These are phyloP conservation scores for Heliconius cydno DNA, from an alignment of 2,888 invertebrate genomes.

Conservation along the genomic window DNA sequence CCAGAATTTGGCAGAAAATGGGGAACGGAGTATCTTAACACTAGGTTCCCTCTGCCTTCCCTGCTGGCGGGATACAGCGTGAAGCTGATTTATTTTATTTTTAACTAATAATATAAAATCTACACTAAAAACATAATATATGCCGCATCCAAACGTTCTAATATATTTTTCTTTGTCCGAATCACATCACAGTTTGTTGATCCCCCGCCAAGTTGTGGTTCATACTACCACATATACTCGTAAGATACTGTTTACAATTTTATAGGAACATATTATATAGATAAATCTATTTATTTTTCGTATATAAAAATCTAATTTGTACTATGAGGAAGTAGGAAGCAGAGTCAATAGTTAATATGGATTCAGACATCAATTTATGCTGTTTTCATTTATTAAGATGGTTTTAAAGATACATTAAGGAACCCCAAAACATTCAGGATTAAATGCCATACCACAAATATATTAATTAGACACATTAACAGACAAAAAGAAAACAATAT, in stretches of 20 bases:
- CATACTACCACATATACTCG: background rate
- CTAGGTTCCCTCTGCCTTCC: too few relatives aligned
- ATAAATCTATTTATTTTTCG: background rate
- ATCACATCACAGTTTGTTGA: slow-evolving; percentile 24
- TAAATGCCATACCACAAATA: background rate
- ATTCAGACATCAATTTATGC: too few relatives aligned
- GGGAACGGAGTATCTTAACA: too few relatives aligned
- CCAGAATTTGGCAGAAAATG: too few relatives aligned
- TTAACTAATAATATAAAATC: background rate
- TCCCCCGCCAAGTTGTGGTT: background rate
- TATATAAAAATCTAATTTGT: too few relatives aligned
- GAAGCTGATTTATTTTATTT: too few relatives aligned
- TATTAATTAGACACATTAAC: background rate
- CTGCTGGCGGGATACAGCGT: too few relatives aligned
- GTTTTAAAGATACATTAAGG: too few relatives aligned
- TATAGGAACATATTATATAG: background rate
- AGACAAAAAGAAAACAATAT: background rate
- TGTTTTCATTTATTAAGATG: too few relatives aligned
- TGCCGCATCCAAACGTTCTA: background rate
- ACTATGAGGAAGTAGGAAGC: too few relatives aligned
- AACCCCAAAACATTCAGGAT: background rate
- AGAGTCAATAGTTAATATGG: too few relatives aligned
- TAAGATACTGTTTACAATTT: background rate
- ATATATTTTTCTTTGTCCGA: background rate
- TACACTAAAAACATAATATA: background rate